phyloP scores from a whole-genome alignment of 2,113 vertebrate species.

The Megatriorchis doriae region DNA sequence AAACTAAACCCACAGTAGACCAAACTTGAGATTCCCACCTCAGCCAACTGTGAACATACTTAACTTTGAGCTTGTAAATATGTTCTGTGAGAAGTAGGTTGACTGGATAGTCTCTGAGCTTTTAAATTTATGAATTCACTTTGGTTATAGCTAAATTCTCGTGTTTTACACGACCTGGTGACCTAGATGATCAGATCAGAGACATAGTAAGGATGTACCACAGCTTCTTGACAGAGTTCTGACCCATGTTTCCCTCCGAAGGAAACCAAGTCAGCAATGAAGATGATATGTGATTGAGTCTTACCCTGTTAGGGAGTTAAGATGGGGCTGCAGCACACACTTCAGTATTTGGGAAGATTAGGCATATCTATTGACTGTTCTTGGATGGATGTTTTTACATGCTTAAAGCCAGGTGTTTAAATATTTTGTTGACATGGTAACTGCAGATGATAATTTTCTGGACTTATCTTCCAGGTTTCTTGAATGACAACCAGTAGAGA shows the following conservation, averaged over 20 bases:
- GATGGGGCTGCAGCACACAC: background rate
- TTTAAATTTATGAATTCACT: background rate
- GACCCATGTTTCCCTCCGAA: accelerated
- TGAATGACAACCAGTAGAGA: background rate
- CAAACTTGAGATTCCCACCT: background rate
- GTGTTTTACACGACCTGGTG: background rate
- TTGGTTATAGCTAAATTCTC: background rate
- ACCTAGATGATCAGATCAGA: background rate
- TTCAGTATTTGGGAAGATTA: background rate
- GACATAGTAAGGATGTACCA: background rate
- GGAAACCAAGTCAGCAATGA: background rate
- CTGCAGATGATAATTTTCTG: background rate
- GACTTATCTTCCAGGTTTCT: background rate
- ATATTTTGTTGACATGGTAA: background rate
- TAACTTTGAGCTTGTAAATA: background rate
- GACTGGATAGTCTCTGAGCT: background rate
- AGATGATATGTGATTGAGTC: background rate
- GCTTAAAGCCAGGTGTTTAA: background rate
- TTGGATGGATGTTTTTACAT: background rate
- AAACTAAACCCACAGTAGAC: background rate
- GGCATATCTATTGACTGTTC: background rate
- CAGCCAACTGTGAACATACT: background rate
- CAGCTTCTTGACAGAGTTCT: background rate
- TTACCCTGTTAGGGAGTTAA: background rate
- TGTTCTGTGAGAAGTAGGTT: background rate